A percentile compares a stretch with the other conserved stretches of the same genome.
Evolutionary conservation across 2,113 vertebrate species (phyloP).

Genomic region (Phoenicopterus ruber): DNA sequence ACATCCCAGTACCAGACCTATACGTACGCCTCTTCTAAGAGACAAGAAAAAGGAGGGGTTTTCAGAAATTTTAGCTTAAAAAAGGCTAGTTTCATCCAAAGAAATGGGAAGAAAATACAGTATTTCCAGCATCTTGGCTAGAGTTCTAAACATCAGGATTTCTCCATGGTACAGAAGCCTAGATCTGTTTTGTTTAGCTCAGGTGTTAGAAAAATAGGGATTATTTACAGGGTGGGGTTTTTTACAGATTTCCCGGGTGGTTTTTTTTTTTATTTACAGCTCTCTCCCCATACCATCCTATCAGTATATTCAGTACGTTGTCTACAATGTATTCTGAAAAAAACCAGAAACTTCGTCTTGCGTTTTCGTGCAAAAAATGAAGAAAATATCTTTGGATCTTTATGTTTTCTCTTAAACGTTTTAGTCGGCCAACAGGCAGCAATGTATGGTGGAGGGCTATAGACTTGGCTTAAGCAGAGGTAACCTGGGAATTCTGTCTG

Average conservation of each 20-base stretch:
- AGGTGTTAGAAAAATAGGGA: not conserved
- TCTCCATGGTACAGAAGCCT: not conserved
- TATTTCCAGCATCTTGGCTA: not conserved
- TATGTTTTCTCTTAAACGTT: not conserved
- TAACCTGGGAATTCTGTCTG: not conserved
- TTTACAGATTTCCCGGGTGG: not conserved
- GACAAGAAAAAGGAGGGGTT: accelerated
- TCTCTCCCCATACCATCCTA: not conserved
- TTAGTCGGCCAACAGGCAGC: not conserved
- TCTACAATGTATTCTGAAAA: not conserved
- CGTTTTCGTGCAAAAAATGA: not conserved
- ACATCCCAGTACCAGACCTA: not conserved
- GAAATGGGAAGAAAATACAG: not conserved
- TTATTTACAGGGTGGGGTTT: not conserved
- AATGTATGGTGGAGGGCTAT: not conserved
- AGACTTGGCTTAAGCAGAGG: not conserved
- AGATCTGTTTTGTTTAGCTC: not conserved
- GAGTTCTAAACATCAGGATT: not conserved
- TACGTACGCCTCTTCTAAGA: not conserved
- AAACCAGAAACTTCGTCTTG: not conserved
- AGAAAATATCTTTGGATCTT: not conserved
- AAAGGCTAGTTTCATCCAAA: not conserved
- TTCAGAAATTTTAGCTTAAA: not conserved
- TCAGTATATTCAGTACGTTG: not conserved
- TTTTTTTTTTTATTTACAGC: not conserved